Base-by-base conservation (phyloP, 2,113 vertebrate genomes). In the Gracilinanus agilis region DNA sequence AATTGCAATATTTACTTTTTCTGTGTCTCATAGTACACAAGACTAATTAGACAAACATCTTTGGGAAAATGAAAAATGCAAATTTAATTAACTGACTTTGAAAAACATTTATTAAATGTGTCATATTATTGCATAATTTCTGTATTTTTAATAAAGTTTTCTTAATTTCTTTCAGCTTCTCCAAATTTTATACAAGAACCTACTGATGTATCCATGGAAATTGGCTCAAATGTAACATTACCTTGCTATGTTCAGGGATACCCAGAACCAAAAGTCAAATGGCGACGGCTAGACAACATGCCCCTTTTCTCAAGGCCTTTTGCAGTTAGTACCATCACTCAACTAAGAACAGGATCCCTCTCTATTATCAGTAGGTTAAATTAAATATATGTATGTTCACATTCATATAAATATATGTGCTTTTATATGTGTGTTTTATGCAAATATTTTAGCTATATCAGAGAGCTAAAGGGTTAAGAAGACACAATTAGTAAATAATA, bases 121-220 rank as follows among this genome's bases (percentile, higher is more conserved):
- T 34, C 0, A 34, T 0, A 29, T 13, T 55, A 11, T 0, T 55
- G 4, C 54, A 58, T 0, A 12, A 83, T 27, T 96, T 49, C 90
- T 55, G 0, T 13, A 40, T 93, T 55, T 90, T 89, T 88, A 40
- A 24, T 29, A 53, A 12, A 53, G 44, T 25, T 9, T 92, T 91
- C 93, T 92, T 92, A 92, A 58, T 94, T 16, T 92, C 95, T 96
- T 61, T 24, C 61, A 99, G 99, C 99, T 92, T 93, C 98, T 27
- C 99, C 99, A 2, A 96, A 99, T 97, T 99, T 99, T 97, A 99
- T 98, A 0, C 98, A 98, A 95, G 98, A 99, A 90, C 99, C 99
- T 0, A 94, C 92, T 3, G 99, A 99, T 0, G 97, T 99, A 44
- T 98, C 99, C 0, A 96, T 95, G 0, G 99, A 99, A 97, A 99